Percentiles rank a stretch among this genome's conserved stretches.
These are phyloP conservation scores for Simalia tracyae DNA, from an alignment of 2,797 vertebrate genomes.

Conservation along the genomic window DNA sequence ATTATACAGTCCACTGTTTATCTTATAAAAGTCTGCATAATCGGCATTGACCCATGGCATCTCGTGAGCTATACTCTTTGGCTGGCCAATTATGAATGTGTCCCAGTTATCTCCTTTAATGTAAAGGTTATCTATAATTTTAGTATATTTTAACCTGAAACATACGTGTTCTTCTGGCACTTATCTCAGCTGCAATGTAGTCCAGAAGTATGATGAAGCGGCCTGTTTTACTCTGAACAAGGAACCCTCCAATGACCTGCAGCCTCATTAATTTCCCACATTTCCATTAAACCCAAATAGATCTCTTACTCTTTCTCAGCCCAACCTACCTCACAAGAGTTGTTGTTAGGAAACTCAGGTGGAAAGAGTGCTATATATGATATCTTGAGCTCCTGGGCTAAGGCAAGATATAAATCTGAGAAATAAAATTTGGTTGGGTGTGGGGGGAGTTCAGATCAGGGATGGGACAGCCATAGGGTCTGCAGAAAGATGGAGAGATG, in stretches of 20 bases:
- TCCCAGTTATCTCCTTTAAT: not conserved
- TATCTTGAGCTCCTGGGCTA: not conserved
- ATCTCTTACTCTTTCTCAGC: not conserved
- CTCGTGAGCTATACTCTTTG: not conserved
- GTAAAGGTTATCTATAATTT: not conserved
- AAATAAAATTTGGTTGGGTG: not conserved
- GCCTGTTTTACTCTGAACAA: not conserved
- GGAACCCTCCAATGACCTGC: not conserved
- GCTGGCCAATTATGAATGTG: not conserved
- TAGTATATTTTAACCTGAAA: not conserved
- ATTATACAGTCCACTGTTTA: not conserved
- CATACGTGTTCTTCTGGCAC: not conserved
- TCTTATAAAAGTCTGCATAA: not conserved
- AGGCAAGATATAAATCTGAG: not conserved
- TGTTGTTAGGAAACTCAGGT: not conserved
- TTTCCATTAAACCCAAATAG: not conserved
- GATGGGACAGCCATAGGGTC: not conserved
- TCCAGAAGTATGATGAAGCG: not conserved
- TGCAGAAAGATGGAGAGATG: not conserved
- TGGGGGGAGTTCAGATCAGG: not conserved
- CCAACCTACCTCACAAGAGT: not conserved
- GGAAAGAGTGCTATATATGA: not conserved
- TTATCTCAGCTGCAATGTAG: not conserved
- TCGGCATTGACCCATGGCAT: not conserved
- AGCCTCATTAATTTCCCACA: not conserved